Evolutionary conservation across 2,797 vertebrate species (phyloP).

Genomic region (Phataginus tetradactyla): DNA sequence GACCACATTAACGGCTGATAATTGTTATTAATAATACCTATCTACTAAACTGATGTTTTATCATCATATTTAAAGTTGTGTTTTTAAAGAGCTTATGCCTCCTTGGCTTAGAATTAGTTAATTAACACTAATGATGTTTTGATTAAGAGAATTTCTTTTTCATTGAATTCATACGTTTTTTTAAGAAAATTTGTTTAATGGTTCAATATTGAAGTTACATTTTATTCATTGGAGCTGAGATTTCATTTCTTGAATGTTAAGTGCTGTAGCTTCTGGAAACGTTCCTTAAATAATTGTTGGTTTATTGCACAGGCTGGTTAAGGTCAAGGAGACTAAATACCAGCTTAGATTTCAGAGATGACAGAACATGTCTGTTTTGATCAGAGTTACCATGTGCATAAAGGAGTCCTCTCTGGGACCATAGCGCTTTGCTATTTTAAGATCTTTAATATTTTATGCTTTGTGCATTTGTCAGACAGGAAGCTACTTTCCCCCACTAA

Average conservation of each 20-base stretch:
- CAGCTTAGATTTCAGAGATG: background rate
- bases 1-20: constrained; percentile 55
- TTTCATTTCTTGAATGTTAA: constrained; percentile 49
- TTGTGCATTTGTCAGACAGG: constrained; percentile 36
- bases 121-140: constrained; percentile 48
- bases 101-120: constrained; percentile 59
- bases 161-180: constrained; percentile 35
- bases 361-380: background rate
- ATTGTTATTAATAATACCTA: constrained; percentile 41
- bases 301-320: constrained; percentile 31
- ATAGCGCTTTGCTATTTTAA: constrained; percentile 7
- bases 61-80: constrained; percentile 56
- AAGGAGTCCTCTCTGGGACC: background rate
- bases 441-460: constrained; percentile 63
- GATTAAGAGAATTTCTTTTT: constrained; percentile 61
- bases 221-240: constrained; percentile 45
- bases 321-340: constrained; percentile 29
- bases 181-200: constrained; percentile 45
- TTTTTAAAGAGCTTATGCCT: constrained; percentile 19
- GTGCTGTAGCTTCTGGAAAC: constrained; percentile 56
- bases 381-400: background rate
- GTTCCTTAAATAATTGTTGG: constrained; percentile 50
- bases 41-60: constrained; percentile 70
- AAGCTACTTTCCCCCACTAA: background rate
- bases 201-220: constrained; percentile 46